Evolutionary conservation across 2,797 vertebrate genomes (phyloP).

Genomic region (Gambusia yucatana): DNA sequence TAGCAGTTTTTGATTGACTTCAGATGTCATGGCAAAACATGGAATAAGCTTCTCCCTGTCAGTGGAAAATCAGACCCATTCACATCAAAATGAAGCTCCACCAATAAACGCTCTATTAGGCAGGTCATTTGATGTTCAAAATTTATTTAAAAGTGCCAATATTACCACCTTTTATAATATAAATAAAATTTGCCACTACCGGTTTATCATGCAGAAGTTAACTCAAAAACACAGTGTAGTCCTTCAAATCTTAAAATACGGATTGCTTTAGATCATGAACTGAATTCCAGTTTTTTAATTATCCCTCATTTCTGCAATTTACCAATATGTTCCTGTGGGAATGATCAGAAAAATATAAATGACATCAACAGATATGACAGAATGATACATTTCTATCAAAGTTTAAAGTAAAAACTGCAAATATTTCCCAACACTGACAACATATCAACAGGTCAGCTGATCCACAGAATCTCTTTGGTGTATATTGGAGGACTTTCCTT

Average conservation of each 20-base stretch:
- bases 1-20: background rate
- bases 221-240: background rate
- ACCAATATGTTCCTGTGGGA: background rate
- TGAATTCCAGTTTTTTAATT: background rate
- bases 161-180: background rate
- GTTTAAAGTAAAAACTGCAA: background rate
- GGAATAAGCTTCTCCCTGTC: background rate
- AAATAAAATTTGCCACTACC: no score
- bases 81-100: background rate
- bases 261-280: background rate
- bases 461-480: background rate
- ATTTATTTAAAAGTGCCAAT: background rate
- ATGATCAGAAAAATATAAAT: background rate
- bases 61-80: background rate
- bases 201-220: background rate
- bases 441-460: background rate
- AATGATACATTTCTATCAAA: background rate
- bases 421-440: background rate
- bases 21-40: background rate
- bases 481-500: background rate
- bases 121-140: background rate
- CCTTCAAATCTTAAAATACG: background rate
- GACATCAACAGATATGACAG: background rate
- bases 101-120: background rate
- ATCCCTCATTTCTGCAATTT: background rate